Percentiles rank a stretch among this genome's conserved stretches.
Conservation (phyloP, 2,888 invertebrate species). For the Drosophila phalerata region DNA sequence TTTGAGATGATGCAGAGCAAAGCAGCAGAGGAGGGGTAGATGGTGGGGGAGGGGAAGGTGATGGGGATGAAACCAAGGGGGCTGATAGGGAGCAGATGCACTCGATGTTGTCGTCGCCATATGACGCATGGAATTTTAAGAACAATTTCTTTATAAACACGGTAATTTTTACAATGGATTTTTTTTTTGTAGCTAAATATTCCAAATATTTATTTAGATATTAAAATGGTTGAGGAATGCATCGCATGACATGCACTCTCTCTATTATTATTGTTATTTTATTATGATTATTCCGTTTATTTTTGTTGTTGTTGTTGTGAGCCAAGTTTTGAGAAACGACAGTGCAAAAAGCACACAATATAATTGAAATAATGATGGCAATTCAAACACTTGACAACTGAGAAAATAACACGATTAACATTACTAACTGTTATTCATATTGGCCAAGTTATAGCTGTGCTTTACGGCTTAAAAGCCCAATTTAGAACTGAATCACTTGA, state of each 20-base stretch:
- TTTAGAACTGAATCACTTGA: slow-evolving; percentile 19
- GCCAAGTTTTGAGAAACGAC: slow-evolving; percentile 19
- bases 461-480: slow-evolving; percentile 2
- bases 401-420: neutral
- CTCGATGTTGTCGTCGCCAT: slow-evolving; percentile 20
- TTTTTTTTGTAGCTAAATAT: slow-evolving; percentile 40
- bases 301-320: slow-evolving; percentile 18
- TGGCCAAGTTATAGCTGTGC: slow-evolving; percentile 7
- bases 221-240: slow-evolving; percentile 23
- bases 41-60: neutral
- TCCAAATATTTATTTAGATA: slow-evolving; percentile 33
- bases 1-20: slow-evolving; percentile 8
- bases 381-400: slow-evolving; percentile 38
- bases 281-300: neutral
- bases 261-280: slow-evolving; percentile 9
- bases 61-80: neutral
- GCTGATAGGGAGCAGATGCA: slow-evolving; percentile 5
- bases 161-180: slow-evolving; percentile 36
- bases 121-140: slow-evolving; percentile 56
- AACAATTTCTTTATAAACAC: slow-evolving; percentile 32
- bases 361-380: slow-evolving; percentile 31
- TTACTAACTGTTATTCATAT: slow-evolving; percentile 5
- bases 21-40: no score
- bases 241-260: slow-evolving; percentile 32
- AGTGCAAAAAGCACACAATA: neutral